Evolutionary conservation across 2,888 invertebrate genomes (phyloP).

Genomic region (Hemicrepidius hirtus): DNA sequence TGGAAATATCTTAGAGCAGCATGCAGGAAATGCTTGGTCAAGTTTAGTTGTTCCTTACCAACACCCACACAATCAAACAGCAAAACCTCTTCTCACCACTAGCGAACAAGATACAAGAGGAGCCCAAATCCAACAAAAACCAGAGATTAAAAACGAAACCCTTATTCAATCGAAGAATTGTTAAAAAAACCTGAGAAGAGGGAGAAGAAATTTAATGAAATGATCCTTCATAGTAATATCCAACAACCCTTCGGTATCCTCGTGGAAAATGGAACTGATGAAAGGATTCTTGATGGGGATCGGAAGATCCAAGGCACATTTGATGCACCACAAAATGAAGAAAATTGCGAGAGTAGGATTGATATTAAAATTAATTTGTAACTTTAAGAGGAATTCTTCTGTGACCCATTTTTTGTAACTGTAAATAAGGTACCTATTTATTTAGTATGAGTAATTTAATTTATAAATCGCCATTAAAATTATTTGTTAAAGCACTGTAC

Average conservation of each 20-base stretch:
- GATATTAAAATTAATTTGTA: slow-evolving; percentile 11
- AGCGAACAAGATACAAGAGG: slow-evolving; percentile 56
- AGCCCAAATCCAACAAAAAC: slow-evolving; percentile 58
- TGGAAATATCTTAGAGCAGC: slow-evolving; percentile 68
- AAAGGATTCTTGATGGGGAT: slow-evolving; percentile 11
- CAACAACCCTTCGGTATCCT: slow-evolving; percentile 62
- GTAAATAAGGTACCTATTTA: not conserved
- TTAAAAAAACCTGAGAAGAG: slow-evolving; percentile 86
- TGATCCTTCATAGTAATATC: slow-evolving; percentile 35
- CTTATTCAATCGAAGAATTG: slow-evolving; percentile 91
- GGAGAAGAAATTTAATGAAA: slow-evolving; percentile 63
- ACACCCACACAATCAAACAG: slow-evolving; percentile 50
- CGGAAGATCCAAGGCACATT: not conserved
- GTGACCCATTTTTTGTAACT: not conserved
- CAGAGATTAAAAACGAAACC: slow-evolving; percentile 80
- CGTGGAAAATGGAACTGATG: slow-evolving; percentile 35
- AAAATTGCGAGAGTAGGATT: not conserved
- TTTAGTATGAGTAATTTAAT: not conserved
- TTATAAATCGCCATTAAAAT: not conserved
- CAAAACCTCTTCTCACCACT: slow-evolving; percentile 18
- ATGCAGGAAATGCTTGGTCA: slow-evolving; percentile 72
- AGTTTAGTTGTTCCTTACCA: slow-evolving; percentile 77
- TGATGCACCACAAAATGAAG: not conserved
- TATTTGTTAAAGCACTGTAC: not conserved
- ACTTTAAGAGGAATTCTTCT: not conserved